Conservation (phyloP, 2,113 vertebrate genomes). For the Dissostichus mawsoni region DNA sequence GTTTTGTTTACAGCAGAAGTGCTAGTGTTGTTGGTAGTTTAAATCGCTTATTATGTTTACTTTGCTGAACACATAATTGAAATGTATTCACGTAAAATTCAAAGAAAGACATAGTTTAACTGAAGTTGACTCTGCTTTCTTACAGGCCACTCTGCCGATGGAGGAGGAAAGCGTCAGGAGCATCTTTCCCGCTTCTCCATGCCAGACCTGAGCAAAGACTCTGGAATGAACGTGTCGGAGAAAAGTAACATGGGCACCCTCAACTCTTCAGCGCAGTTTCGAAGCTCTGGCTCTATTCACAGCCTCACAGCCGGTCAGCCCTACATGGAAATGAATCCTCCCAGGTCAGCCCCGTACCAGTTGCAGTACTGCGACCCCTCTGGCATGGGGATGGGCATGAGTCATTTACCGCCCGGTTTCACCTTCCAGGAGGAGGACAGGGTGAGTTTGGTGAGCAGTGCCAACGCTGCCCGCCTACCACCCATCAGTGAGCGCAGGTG, state of each 20-base stretch:
- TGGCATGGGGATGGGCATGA: constrained; percentile 73
- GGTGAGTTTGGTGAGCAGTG: constrained; percentile 83
- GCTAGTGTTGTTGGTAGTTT: neutral
- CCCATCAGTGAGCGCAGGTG: constrained; percentile 91
- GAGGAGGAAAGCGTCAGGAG: constrained; percentile 92
- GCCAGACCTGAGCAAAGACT: constrained; percentile 99
- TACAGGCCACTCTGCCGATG: constrained; percentile 91
- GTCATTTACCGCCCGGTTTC: constrained; percentile 90
- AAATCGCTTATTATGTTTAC: neutral
- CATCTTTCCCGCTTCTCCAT: constrained; percentile 97
- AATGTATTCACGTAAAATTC: neutral
- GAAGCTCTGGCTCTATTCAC: constrained; percentile 94
- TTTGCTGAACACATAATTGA: neutral
- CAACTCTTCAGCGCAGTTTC: constrained; percentile 93
- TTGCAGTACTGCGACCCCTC: constrained; percentile 86
- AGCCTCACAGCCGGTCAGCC: constrained; percentile 90
- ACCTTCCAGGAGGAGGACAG: constrained; percentile 90
- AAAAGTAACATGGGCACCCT: constrained; percentile 95
- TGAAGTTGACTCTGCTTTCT: constrained; percentile 14
- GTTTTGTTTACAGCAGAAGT: neutral
- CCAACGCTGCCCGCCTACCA: constrained; percentile 84
- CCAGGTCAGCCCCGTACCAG: constrained; percentile 85
- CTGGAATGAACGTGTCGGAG: constrained; percentile 95
- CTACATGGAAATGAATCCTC: constrained; percentile 91
- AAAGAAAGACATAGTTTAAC: neutral